Conservation (phyloP, 2,888 invertebrate genomes). For the Himalopsyche anomala region DNA sequence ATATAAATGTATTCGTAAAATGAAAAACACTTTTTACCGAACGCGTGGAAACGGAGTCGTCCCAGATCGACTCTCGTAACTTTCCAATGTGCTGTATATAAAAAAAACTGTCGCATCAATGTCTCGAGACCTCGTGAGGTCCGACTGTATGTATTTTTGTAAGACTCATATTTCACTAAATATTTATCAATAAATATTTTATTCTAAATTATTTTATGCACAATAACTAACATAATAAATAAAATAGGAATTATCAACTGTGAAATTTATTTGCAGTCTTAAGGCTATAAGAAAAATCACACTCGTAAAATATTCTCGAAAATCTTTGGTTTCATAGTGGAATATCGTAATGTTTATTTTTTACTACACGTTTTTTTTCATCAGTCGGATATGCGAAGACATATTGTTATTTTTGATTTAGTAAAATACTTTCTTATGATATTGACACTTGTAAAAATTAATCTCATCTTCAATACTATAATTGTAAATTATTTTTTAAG, state of each 20-base stretch:
- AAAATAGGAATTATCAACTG: constrained; percentile 48
- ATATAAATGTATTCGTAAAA: neutral
- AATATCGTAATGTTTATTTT: constrained; percentile 46
- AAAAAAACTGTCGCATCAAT: constrained; percentile 16
- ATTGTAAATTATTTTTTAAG: constrained; percentile 57
- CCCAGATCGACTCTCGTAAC: neutral
- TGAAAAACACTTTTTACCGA: neutral
- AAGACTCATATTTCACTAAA: constrained; percentile 53
- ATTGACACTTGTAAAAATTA: constrained; percentile 8
- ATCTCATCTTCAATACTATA: constrained; percentile 31
- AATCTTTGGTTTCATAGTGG: constrained; percentile 45
- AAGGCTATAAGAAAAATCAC: constrained; percentile 24
- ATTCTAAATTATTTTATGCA: constrained; percentile 61
- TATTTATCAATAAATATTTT: constrained; percentile 56
- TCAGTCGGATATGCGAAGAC: neutral
- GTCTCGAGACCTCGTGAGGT: constrained; percentile 29
- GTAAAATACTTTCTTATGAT: constrained; percentile 30
- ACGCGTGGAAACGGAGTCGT: neutral
- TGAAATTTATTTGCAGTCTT: constrained; percentile 33
- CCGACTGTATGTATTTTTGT: constrained; percentile 62
- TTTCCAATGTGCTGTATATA: constrained; percentile 12
- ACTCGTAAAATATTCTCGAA: constrained; percentile 27
- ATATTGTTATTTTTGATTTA: constrained; percentile 2
- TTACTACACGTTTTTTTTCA: neutral
- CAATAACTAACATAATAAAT: constrained; percentile 56